Base-by-base conservation (phyloP, 2,113 vertebrate genomes). In the Atractosteus spatula region DNA sequence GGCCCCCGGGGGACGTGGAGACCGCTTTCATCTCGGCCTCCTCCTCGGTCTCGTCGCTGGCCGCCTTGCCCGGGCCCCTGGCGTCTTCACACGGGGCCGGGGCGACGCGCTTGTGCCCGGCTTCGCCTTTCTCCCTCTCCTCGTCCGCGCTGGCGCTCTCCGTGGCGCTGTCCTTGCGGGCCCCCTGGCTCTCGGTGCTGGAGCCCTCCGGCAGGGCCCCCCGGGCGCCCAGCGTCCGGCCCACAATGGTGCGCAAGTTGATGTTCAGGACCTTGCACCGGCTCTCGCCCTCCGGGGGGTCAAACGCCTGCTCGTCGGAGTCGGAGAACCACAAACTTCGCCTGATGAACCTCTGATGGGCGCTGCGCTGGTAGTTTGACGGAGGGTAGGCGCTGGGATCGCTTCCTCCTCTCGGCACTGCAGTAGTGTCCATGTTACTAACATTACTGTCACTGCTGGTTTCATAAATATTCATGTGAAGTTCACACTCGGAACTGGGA, bases 11-110 rank as follows among this genome's bases (percentile, higher is more conserved):
- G 14, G 97, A 99, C 65, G 97, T 99, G 87, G 96, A 95, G 66
- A 99, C 95, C 0, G 97, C 97, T 81, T 98, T 98, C 90, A 96
- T 96, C 65, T 95, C 97, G 2, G 97, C 96, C 75, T 98, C 96
- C 6, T 96, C 93, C 72, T 98, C 95, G 67, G 96, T 96, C 78
- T 95, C 95, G 77, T 94, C 91, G 14, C 92, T 92, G 62, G 85
- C 83, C 2, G 87, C 87, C 79, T 90, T 91, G 71, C 92, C 93
- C 10, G 85, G 59, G 77, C 81, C 84, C 80, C 78, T 94, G 64
- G 78, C 74, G 57, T 80, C 85, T 2, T 91, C 91, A 29, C 29
- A 29, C 3, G 86, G 65, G 13, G 71, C 71, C 0, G 87, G 78
- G 4, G 83, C 91, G 2, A 86, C 79, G 13, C 75, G 75, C n/a